These are phyloP conservation scores for Anodontia alba DNA, from an alignment of 2,888 invertebrate genomes.

Conservation along the genomic window DNA sequence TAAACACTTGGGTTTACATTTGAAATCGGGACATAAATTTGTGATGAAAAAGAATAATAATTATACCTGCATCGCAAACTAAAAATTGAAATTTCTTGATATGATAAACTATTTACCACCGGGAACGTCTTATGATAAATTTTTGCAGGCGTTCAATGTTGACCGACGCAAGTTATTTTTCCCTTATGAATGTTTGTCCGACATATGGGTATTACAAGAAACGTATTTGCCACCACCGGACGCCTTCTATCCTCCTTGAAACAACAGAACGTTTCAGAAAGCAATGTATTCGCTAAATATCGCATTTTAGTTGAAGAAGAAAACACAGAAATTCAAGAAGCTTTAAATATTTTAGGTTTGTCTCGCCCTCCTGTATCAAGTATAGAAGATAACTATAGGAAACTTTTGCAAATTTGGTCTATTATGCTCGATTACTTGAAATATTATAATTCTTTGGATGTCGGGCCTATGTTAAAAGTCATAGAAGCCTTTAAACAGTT, in stretches of 20 bases:
- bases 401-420: no score
- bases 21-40: neutral
- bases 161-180: neutral
- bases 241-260: neutral
- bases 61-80: neutral
- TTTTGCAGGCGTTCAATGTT: neutral
- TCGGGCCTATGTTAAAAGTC: neutral
- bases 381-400: no score
- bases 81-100: neutral
- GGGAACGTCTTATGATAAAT: neutral
- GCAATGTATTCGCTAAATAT: no score
- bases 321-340: no score
- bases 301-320: no score
- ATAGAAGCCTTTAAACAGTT: neutral
- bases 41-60: constrained; percentile 8
- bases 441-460: neutral
- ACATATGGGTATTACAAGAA: neutral
- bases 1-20: neutral
- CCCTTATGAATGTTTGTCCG: neutral
- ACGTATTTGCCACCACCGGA: neutral
- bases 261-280: neutral
- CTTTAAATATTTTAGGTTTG: no score
- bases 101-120: constrained; percentile 4
- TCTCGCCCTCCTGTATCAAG: no score
- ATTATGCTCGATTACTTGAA: neutral